phyloP scores from a whole-genome alignment of 2,888 invertebrate species.

The Brachylomia viminalis region DNA sequence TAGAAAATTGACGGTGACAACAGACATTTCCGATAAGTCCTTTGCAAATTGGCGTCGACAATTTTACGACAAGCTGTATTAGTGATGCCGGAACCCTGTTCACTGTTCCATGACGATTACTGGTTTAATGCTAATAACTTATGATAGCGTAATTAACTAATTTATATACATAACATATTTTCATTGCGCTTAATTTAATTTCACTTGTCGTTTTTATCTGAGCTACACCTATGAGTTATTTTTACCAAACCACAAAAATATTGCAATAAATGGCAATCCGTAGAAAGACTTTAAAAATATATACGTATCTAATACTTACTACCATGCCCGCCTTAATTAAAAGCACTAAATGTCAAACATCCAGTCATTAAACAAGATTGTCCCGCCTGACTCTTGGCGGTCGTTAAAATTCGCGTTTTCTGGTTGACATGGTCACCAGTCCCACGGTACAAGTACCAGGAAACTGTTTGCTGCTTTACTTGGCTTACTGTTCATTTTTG shows the following conservation, averaged over 20 bases:
- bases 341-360: not conserved
- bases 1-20: constrained; percentile 27
- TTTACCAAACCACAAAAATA: not conserved
- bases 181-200: not conserved
- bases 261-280: not conserved
- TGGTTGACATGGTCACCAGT: constrained; percentile 45
- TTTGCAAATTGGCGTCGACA: constrained; percentile 26
- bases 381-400: constrained; percentile 5
- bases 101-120: not conserved
- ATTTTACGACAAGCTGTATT: constrained; percentile 14
- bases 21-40: constrained; percentile 20
- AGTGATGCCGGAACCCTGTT: constrained; percentile 20
- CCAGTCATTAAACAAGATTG: not conserved
- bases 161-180: not conserved
- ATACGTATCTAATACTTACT: not conserved
- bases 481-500: constrained; percentile 18
- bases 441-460: constrained; percentile 31
- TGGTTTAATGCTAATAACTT: constrained; percentile 17
- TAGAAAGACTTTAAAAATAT: not conserved
- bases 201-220: not conserved
- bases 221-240: not conserved
- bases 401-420: constrained; percentile 50
- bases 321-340: not conserved
- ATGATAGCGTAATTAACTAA: constrained; percentile 22
- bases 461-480: constrained; percentile 28